phyloP scores from a whole-genome alignment of 92 coral and sea anemone genomes.

The Actinostola sp. region DNA sequence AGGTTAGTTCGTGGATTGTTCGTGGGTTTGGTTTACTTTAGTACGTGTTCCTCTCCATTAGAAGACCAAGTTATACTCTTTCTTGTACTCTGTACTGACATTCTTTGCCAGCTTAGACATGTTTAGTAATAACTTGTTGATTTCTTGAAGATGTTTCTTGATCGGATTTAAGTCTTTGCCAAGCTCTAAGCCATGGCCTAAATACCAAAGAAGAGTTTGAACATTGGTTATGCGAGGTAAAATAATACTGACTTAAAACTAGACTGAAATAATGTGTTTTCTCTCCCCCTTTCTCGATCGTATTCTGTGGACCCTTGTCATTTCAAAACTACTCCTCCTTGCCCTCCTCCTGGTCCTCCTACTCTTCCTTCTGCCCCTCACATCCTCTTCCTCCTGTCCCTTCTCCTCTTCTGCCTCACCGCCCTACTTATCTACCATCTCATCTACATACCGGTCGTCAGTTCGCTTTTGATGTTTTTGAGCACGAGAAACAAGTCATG shows the following conservation, averaged over 20 bases:
- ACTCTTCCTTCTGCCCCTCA: too few relatives aligned
- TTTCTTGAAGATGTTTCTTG: conserved; percentile 17
- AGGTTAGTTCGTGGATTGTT: too few relatives aligned
- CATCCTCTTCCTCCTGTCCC: too few relatives aligned
- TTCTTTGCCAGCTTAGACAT: conserved; percentile 28
- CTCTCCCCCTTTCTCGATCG: too few relatives aligned
- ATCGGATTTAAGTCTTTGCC: conserved; percentile 32
- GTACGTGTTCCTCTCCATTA: not conserved
- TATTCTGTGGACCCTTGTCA: too few relatives aligned
- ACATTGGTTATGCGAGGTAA: too few relatives aligned
- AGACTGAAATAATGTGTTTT: too few relatives aligned
- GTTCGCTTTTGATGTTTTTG: conserved; percentile 34
- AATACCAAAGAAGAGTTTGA: not conserved
- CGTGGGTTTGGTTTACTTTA: too few relatives aligned
- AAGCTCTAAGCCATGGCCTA: conserved; percentile 41
- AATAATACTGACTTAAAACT: too few relatives aligned
- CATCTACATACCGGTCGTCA: conserved; percentile 24
- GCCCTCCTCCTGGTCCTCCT: too few relatives aligned
- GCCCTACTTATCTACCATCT: not conserved
- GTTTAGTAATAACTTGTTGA: conserved; percentile 14
- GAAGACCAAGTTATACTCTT: conserved; percentile 31
- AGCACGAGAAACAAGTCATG: conserved; percentile 30
- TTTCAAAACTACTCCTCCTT: too few relatives aligned
- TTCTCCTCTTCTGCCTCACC: too few relatives aligned
- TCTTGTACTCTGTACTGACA: conserved; percentile 34